Evolutionary conservation across 2,888 invertebrate genomes (phyloP).

Genomic region (Andricus curvator): DNA sequence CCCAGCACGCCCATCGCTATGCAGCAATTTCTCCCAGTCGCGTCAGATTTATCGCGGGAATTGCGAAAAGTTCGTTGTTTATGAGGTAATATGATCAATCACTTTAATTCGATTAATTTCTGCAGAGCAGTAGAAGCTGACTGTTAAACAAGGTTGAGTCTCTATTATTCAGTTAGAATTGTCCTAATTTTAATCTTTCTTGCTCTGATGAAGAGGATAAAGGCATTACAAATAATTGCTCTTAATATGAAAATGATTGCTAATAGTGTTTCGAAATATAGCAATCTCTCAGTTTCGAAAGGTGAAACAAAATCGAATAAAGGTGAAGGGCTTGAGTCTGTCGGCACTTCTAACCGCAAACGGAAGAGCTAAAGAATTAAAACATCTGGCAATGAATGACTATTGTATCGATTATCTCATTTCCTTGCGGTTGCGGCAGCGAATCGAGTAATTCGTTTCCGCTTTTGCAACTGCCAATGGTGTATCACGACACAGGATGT

Average conservation of each 20-base stretch:
- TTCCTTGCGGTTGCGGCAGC: constrained; percentile 14
- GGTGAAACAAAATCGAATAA: background rate
- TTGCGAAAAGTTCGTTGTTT: constrained; percentile 13
- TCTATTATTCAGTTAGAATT: background rate
- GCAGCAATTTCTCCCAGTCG: background rate
- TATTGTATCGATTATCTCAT: constrained; percentile 35
- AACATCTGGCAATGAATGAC: constrained; percentile 23
- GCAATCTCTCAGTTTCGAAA: background rate
- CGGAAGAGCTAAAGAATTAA: background rate
- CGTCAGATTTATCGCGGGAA: background rate
- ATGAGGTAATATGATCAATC: constrained; percentile 7
- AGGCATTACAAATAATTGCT: background rate
- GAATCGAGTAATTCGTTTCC: constrained; percentile 17
- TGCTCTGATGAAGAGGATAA: background rate
- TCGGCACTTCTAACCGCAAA: constrained; percentile 4
- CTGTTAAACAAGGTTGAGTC: background rate
- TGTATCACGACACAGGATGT: background rate
- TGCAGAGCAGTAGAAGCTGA: background rate
- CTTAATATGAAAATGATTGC: background rate
- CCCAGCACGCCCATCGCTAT: background rate
- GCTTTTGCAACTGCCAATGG: constrained; percentile 23
- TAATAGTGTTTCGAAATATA: background rate
- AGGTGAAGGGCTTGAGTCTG: background rate
- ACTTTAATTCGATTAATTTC: background rate
- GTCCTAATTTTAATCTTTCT: background rate